These are phyloP conservation scores for Cyanoderma ruficeps DNA, from an alignment of 2,113 vertebrate genomes.

Conservation along the genomic window DNA sequence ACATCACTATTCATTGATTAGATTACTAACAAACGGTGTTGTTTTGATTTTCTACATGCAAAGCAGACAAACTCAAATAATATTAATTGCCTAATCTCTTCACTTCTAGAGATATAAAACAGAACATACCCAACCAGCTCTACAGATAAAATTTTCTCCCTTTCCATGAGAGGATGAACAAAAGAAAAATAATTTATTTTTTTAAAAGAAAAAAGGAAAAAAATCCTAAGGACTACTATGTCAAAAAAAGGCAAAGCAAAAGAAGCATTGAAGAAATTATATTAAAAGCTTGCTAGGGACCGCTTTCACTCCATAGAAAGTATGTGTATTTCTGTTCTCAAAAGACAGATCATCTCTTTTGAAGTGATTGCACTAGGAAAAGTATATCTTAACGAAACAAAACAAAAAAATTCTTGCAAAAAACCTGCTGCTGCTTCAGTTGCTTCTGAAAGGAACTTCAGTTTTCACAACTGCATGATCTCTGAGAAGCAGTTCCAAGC, in stretches of 20 bases:
- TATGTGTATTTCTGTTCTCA: not conserved
- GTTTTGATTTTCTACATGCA: not conserved
- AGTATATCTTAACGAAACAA: not conserved
- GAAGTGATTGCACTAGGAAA: not conserved
- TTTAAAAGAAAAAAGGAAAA: not conserved
- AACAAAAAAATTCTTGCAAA: not conserved
- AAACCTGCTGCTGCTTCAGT: not conserved
- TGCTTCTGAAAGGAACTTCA: constrained; percentile 14
- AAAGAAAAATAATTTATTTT: not conserved
- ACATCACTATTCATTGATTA: not conserved
- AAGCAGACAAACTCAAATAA: not conserved
- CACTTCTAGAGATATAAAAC: not conserved
- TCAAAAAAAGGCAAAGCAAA: not conserved
- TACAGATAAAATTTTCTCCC: not conserved
- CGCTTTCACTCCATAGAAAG: not conserved
- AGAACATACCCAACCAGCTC: not conserved
- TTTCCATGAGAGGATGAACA: not conserved
- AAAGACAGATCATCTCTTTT: not conserved
- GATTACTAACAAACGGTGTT: not conserved
- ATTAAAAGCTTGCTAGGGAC: not conserved
- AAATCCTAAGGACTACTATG: not conserved
- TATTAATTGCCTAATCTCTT: not conserved
- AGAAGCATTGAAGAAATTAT: not conserved
- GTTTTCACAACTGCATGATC: not conserved
- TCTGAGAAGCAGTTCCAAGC: constrained; percentile 22